A percentile compares a stretch with the other conserved stretches of the same genome.
phyloP scores from a whole-genome alignment of 1,140 invertebrate species.

The Neodiprion virginianus region DNA sequence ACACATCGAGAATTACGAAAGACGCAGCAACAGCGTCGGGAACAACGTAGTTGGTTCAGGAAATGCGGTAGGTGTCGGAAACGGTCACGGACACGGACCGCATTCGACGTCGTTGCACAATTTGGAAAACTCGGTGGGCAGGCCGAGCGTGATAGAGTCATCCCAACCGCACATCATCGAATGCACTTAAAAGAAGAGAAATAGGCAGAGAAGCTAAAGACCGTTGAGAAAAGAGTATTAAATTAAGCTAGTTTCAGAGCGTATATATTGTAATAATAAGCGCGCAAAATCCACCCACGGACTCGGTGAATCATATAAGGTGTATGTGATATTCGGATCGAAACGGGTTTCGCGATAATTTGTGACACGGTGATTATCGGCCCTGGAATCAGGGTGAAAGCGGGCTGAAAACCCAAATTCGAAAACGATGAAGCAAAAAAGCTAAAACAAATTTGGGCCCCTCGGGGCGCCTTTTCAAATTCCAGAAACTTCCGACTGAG shows the following conservation, averaged over 20 bases:
- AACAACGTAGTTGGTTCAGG: conserved; percentile 39
- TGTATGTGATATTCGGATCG: no score
- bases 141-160: conserved; percentile 83
- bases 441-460: no score
- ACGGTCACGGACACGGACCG: conserved; percentile 41
- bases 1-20: conserved; percentile 58
- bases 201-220: conserved; percentile 14
- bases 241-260: background rate
- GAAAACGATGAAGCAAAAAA: no score
- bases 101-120: conserved; percentile 60
- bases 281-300: no score
- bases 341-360: no score
- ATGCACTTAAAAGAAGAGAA: conserved; percentile 72
- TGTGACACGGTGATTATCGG: no score
- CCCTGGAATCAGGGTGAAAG: no score
- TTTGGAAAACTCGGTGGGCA: conserved; percentile 68
- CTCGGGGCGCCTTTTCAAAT: no score
- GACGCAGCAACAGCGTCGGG: conserved; percentile 47
- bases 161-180: conserved; percentile 87
- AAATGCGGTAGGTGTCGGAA: no score
- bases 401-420: no score
- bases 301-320: no score
- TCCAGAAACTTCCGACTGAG: no score
- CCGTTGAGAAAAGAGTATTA: background rate
- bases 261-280: background rate